Evolutionary conservation across 2,888 invertebrate species (phyloP), one percentile per base, ranked within the genome.

Genomic region (Quadriops clusia): DNA sequence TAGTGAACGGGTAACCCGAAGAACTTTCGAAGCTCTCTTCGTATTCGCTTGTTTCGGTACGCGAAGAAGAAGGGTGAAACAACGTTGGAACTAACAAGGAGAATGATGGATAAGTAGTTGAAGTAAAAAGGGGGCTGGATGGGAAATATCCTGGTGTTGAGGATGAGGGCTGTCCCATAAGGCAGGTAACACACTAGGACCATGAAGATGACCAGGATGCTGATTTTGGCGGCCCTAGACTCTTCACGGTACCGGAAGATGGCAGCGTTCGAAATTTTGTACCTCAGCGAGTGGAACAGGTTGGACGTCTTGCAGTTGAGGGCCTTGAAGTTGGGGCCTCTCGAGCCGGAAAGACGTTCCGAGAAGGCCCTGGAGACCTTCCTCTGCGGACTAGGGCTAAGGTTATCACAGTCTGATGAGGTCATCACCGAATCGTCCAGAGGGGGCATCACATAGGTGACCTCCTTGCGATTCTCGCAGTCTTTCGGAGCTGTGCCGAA

Each of bases 241-340:
- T 90, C 90, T 54, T 90, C 90, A 30, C 86, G 70, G 54, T 87
- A 85, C 50, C 79, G 72, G 60, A 86, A 85, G 38, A 84, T 67
- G 24, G 83, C 82, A 16, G 84, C 84, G 53, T 86, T 85, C 38
- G 86, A 83, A 39, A 89, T 79, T 30, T 84, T 71, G 55, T 82
- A 77, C 33, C 81, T 72, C 41, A 86, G 63, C 30, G 77, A 77
- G 36, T 76, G 78, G 49, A 85, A 81, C 53, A 75, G 72, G 37
- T 74, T 75, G n/a, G n/a, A n/a, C n/a, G n/a, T n/a, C n/a, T n/a
- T n/a, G n/a, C n/a, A n/a, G n/a, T n/a, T n/a, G n/a, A n/a, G n/a
- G n/a, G n/a, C n/a, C n/a, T n/a, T n/a, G n/a, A n/a, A n/a, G n/a
- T n/a, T n/a, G n/a, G n/a, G n/a, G n/a, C n/a, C n/a, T n/a, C n/a